phyloP scores from a whole-genome alignment of 2,888 invertebrate genomes.

The Timandra comae region DNA sequence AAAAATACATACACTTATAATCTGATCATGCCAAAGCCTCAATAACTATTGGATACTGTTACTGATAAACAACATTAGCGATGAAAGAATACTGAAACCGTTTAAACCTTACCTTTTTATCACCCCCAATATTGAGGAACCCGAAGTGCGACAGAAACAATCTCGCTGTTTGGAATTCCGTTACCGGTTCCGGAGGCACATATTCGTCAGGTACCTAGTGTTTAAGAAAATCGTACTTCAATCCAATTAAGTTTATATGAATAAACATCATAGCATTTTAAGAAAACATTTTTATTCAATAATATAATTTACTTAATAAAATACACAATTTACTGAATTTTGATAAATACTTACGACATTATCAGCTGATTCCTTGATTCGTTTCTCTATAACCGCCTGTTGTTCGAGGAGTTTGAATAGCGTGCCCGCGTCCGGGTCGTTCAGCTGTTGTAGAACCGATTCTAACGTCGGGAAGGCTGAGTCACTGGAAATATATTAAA shows the following conservation, averaged over 20 bases:
- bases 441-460: slow-evolving; percentile 80
- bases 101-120: slow-evolving; percentile 62
- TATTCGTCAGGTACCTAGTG: slow-evolving; percentile 85
- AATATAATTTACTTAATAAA: no score
- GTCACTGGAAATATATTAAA: slow-evolving; percentile 76
- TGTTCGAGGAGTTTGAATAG: slow-evolving; percentile 84
- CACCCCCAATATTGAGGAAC: slow-evolving; percentile 81
- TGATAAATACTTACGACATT: no score
- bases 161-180: slow-evolving; percentile 96
- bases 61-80: no score
- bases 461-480: slow-evolving; percentile 93
- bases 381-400: slow-evolving; percentile 79
- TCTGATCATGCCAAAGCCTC: no score
- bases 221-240: not conserved
- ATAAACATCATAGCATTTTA: no score
- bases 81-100: no score
- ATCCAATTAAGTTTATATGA: no score
- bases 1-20: no score
- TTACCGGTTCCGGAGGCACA: slow-evolving; percentile 86
- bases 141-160: slow-evolving; percentile 97
- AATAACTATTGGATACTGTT: no score
- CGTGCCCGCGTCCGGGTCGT: slow-evolving; percentile 77
- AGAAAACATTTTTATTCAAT: no score
- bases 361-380: slow-evolving; percentile 65
- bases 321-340: no score